phyloP scores from a whole-genome alignment of 2,113 vertebrate species.

The Bettongia penicillata region DNA sequence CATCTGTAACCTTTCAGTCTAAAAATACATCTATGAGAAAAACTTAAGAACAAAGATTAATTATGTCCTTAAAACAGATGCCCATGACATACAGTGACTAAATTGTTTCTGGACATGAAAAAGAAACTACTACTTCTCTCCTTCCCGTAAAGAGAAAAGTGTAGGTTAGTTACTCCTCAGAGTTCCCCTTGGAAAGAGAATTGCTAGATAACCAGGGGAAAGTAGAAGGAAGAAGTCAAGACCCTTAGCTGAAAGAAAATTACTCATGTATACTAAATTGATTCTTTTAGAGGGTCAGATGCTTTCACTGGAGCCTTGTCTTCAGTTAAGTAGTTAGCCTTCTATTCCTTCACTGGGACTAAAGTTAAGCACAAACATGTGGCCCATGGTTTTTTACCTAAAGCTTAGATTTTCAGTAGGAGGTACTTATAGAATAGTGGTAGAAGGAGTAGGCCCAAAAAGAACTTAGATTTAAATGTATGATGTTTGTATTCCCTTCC shows the following conservation, averaged over 20 bases:
- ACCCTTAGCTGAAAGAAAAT: background rate
- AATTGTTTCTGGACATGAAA: background rate
- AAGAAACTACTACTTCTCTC: background rate
- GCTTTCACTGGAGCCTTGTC: background rate
- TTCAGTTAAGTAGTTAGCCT: constrained; percentile 5
- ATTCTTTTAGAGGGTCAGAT: constrained; percentile 28
- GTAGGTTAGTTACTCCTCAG: background rate
- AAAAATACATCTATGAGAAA: background rate
- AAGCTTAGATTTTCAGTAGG: constrained; percentile 41
- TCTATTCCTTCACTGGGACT: constrained; percentile 30
- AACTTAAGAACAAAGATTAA: background rate
- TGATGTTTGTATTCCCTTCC: background rate
- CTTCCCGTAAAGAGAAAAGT: background rate
- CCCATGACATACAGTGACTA: background rate
- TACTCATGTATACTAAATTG: background rate
- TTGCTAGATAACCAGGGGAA: background rate
- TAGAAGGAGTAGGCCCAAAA: background rate
- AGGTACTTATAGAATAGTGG: background rate
- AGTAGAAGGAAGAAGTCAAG: too few relatives aligned
- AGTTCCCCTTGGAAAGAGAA: background rate
- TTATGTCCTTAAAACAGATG: background rate
- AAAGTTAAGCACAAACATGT: background rate
- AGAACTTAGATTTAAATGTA: background rate
- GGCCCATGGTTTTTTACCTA: constrained; percentile 10
- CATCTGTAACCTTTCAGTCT: background rate